phyloP scores from a whole-genome alignment of 2,113 vertebrate species.

The Bufo bufo region DNA sequence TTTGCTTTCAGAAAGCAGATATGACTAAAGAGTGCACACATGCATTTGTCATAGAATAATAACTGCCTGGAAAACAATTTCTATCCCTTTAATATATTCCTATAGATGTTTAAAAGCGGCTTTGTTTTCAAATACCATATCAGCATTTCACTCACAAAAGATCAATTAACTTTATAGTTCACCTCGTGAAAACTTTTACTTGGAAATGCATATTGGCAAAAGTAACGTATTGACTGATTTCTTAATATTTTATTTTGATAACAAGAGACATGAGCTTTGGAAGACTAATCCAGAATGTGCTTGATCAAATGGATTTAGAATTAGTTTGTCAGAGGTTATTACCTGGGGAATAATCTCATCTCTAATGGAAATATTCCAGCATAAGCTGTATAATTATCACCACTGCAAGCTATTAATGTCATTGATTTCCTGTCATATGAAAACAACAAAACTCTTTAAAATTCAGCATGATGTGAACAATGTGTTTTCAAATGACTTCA shows the following conservation, averaged over 20 bases:
- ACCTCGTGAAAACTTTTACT: conserved; percentile 63
- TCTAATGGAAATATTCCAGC: conserved; percentile 61
- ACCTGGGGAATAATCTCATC: conserved; percentile 56
- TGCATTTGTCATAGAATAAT: not conserved
- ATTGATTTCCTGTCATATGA: conserved; percentile 64
- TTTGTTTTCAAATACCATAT: conserved; percentile 46
- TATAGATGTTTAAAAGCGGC: conserved; percentile 21
- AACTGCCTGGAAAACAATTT: conserved; percentile 9
- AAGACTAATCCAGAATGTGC: conserved; percentile 58
- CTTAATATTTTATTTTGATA: conserved; percentile 64
- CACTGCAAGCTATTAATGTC: conserved; percentile 60
- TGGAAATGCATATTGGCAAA: conserved; percentile 65
- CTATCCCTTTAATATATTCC: conserved; percentile 14
- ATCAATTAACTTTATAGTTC: conserved; percentile 73
- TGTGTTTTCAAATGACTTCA: conserved; percentile 27
- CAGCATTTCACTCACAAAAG: conserved; percentile 67
- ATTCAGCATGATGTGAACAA: conserved; percentile 2
- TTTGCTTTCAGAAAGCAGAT: not conserved
- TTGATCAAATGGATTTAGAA: conserved; percentile 61
- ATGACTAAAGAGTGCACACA: not conserved
- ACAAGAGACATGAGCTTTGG: conserved; percentile 52
- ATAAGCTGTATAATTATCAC: conserved; percentile 63
- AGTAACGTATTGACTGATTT: conserved; percentile 72
- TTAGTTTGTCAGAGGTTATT: conserved; percentile 61
- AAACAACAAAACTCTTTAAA: conserved; percentile 61